phyloP scores from a whole-genome alignment of 2,113 vertebrate genomes.

The Trachemys scripta region DNA sequence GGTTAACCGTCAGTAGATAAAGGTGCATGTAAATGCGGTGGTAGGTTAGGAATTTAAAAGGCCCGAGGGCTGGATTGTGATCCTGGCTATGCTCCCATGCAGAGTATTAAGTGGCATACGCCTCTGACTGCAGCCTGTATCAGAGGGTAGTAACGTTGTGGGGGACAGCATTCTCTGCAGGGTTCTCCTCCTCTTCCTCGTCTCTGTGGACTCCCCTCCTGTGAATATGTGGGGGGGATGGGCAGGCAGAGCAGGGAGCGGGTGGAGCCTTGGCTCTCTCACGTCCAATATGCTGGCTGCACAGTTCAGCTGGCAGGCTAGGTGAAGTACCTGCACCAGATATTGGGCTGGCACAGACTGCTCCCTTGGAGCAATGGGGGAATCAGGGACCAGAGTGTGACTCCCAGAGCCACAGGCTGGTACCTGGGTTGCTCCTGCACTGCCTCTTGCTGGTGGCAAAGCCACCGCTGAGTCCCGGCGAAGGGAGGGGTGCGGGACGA shows the following conservation, averaged over 20 bases:
- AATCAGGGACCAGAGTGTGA: neutral
- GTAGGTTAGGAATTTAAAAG: neutral
- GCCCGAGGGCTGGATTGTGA: conserved; percentile 7
- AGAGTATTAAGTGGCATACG: neutral
- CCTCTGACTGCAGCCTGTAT: neutral
- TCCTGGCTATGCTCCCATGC: neutral
- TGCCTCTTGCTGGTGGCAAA: neutral
- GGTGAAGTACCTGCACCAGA: rapidly evolving
- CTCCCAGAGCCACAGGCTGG: neutral
- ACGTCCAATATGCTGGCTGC: rapidly evolving
- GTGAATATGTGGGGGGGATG: neutral
- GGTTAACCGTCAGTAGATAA: conserved; percentile 9
- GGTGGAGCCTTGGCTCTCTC: rapidly evolving
- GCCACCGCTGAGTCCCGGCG: neutral
- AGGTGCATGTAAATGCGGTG: neutral
- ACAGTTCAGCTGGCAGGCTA: neutral
- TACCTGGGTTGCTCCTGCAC: neutral
- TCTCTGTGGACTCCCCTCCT: neutral
- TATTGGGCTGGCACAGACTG: neutral
- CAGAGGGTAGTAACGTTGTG: rapidly evolving
- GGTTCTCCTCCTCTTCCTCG: neutral
- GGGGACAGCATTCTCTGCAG: neutral
- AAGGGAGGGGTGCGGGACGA: neutral
- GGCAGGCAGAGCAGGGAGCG: neutral
- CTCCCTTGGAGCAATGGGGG: neutral